These are phyloP conservation scores for Falco biarmicus DNA, from an alignment of 2,797 vertebrate species.

Conservation along the genomic window DNA sequence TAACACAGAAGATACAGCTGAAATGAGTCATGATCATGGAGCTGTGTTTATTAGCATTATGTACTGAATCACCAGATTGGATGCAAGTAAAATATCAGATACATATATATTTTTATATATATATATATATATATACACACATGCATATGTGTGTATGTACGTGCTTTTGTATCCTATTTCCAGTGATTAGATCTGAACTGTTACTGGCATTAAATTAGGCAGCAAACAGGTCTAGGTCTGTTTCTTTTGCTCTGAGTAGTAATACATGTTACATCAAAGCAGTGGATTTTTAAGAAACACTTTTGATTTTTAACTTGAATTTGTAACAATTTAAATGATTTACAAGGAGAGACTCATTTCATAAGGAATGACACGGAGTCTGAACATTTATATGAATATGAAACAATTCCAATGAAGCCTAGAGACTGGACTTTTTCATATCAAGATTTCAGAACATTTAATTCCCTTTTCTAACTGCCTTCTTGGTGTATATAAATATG, in stretches of 20 bases:
- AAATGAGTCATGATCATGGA: neutral
- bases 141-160: neutral
- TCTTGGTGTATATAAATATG: neutral
- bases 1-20: neutral
- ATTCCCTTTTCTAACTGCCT: neutral
- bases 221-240: neutral
- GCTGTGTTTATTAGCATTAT: neutral
- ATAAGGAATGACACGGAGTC: constrained; percentile 38
- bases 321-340: constrained; percentile 56
- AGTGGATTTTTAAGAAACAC: constrained; percentile 11
- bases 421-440: constrained; percentile 2
- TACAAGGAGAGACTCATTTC: constrained; percentile 24
- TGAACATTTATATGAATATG: constrained; percentile 15
- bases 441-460: constrained; percentile 12
- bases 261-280: neutral
- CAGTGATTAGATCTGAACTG: neutral
- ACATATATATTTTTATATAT: neutral
- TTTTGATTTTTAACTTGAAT: constrained; percentile 30
- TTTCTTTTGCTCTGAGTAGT: neutral
- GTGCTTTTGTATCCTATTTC: neutral
- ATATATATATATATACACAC: neutral
- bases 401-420: constrained; percentile 31
- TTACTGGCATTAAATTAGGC: neutral
- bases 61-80: neutral
- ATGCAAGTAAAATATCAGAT: neutral